phyloP scores from a whole-genome alignment of 2,888 invertebrate species.

The Tortricodes alternella region DNA sequence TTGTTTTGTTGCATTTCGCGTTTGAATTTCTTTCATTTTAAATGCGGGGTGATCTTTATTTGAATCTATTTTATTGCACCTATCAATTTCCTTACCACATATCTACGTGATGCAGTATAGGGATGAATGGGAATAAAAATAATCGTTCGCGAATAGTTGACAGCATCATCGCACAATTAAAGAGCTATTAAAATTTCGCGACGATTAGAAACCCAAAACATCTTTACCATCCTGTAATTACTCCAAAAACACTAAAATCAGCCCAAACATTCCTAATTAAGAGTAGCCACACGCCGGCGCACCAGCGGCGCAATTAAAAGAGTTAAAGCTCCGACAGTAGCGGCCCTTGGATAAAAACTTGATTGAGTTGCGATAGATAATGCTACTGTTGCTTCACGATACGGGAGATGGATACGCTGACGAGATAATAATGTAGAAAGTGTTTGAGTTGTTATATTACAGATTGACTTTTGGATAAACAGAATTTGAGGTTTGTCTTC shows the following conservation, averaged over 20 bases:
- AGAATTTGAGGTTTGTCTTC: no score
- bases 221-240: constrained; percentile 19
- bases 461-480: no score
- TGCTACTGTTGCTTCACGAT: constrained; percentile 21
- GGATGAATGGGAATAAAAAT: no score
- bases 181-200: neutral
- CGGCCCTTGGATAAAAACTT: constrained; percentile 26
- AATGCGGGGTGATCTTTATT: constrained; percentile 23
- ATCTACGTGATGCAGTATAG: neutral
- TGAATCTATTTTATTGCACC: constrained; percentile 28
- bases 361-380: constrained; percentile 21
- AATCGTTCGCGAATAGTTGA: no score
- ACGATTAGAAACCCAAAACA: constrained; percentile 9
- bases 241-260: constrained; percentile 19
- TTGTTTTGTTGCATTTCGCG: constrained; percentile 43
- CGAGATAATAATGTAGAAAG: constrained; percentile 9
- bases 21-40: constrained; percentile 31
- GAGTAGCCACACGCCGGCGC: constrained; percentile 11
- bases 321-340: constrained; percentile 18
- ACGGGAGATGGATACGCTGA: constrained; percentile 12
- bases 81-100: constrained; percentile 11
- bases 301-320: constrained; percentile 20
- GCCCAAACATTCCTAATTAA: constrained; percentile 20
- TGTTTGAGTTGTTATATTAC: no score
- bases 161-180: neutral